Evolutionary conservation across 2,113 vertebrate species (phyloP), one percentile per base, ranked within the genome.

Genomic region (Hippocampus comes): DNA sequence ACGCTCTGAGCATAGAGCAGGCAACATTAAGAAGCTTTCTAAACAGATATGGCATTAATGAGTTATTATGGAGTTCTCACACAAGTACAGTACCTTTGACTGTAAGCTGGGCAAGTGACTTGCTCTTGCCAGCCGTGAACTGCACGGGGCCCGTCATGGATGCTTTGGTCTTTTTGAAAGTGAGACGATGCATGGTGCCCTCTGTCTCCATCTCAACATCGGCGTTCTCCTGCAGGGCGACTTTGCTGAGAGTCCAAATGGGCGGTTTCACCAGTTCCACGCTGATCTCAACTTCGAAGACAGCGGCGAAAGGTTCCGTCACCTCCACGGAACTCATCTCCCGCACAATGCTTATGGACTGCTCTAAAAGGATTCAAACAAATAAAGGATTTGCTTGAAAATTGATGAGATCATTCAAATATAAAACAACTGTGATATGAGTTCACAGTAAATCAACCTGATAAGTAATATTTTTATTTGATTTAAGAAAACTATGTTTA

Each of bases 101-200:
- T 0, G 93, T 93, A n/a, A 99, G 92, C 73, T 90, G 94, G 0
- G 96, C 94, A 0, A 87, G 84, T 70, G 95, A 96, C 86, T 97
- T 98, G 21, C 96, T 95, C 86, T 99, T 99, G 73, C 97, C 97
- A 0, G 97, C 95, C 38, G 93, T 96, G 80, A 99, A 99, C 82
- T 97, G 96, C 67, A 99, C 80, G 0, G 90, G 78, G 46, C 96
- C 97, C 0, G 94, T 94, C 97, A 99, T 97, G 17, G 95, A 90
- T 2, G 93, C 77, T 41, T 87, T 94, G 61, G 97, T 97, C 82
- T 95, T 96, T 75, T 93, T 92, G 67, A 99, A 92, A 0, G 86
- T 94, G 74, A 99, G 93, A 14, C 94, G 91, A 49, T 99, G 96
- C 83, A 94, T 76, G 0, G 93, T 95, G 67, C 94, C 95, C n/a